Conservation (phyloP, 1,140 invertebrate species). For the Reticulitermes speratus region DNA sequence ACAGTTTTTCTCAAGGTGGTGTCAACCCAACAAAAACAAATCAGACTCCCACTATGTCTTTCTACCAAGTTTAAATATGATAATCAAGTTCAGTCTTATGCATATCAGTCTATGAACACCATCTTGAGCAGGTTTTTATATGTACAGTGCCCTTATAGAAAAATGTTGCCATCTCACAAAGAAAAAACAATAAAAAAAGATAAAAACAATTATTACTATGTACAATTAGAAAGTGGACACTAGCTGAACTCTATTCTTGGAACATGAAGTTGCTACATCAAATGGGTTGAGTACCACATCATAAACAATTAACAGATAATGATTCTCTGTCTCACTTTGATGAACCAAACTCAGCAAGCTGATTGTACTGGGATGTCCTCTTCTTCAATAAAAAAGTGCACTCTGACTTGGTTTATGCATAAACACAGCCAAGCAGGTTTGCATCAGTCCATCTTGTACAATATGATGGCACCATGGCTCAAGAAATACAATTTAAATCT, state of each 20-base stretch:
- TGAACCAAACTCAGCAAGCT: neutral
- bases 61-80: constrained; percentile 13
- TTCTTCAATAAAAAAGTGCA: neutral
- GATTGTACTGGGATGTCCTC: neutral
- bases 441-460: neutral
- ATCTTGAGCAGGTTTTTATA: constrained; percentile 26
- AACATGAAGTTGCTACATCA: neutral
- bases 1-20: neutral
- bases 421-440: neutral
- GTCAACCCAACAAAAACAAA: neutral
- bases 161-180: constrained; percentile 21
- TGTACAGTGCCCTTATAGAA: constrained; percentile 27
- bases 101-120: constrained; percentile 28
- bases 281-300: neutral
- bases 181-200: constrained; percentile 20
- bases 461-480: too few species aligned
- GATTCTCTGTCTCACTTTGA: neutral
- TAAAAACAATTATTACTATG: constrained; percentile 24
- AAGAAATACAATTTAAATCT: too few species aligned
- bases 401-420: neutral
- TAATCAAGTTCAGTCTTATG: constrained; percentile 25
- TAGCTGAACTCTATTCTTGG: neutral
- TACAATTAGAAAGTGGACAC: constrained; percentile 20
- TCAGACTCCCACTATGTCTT: neutral
- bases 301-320: constrained; percentile 16